These are phyloP conservation scores for Apodemus speciosus DNA, from an alignment of 2,113 vertebrate genomes.

Conservation along the genomic window DNA sequence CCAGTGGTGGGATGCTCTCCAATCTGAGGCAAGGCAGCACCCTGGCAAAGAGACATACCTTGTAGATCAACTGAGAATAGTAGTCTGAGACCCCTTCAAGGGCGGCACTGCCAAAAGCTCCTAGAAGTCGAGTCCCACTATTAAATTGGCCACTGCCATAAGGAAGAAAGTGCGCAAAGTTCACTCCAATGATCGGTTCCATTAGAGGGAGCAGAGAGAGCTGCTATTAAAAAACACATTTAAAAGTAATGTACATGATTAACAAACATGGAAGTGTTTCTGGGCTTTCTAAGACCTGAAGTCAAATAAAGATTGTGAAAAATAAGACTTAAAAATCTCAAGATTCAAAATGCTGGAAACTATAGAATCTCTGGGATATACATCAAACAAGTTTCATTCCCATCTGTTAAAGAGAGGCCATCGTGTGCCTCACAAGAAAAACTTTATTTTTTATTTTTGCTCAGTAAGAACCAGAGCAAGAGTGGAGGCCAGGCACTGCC, in stretches of 20 bases:
- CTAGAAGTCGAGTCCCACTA: conserved; percentile 91
- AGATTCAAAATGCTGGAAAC: conserved; percentile 33
- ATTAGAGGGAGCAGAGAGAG: conserved; percentile 95
- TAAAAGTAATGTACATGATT: conserved; percentile 71
- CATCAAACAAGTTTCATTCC: background rate
- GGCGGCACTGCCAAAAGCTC: conserved; percentile 94
- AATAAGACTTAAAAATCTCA: conserved; percentile 30
- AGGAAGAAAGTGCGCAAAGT: conserved; percentile 94
- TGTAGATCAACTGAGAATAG: conserved; percentile 97
- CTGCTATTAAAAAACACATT: conserved; percentile 86
- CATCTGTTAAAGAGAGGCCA: background rate
- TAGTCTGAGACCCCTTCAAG: conserved; percentile 96
- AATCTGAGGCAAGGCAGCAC: background rate
- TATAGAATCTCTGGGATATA: background rate
- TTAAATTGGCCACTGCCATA: conserved; percentile 93
- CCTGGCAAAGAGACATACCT: conserved; percentile 81
- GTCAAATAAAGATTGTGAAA: conserved; percentile 53
- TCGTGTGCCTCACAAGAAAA: conserved; percentile 25
- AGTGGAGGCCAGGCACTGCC: background rate
- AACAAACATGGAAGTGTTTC: conserved; percentile 48
- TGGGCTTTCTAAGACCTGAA: conserved; percentile 69
- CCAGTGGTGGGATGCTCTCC: conserved; percentile 16
- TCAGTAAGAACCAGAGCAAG: background rate
- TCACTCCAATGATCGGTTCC: conserved; percentile 95
- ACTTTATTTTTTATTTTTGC: background rate